Percentiles rank a stretch among this genome's conserved stretches.
Evolutionary conservation across 2,888 invertebrate species (phyloP).

Genomic region (Julus scandinavius): DNA sequence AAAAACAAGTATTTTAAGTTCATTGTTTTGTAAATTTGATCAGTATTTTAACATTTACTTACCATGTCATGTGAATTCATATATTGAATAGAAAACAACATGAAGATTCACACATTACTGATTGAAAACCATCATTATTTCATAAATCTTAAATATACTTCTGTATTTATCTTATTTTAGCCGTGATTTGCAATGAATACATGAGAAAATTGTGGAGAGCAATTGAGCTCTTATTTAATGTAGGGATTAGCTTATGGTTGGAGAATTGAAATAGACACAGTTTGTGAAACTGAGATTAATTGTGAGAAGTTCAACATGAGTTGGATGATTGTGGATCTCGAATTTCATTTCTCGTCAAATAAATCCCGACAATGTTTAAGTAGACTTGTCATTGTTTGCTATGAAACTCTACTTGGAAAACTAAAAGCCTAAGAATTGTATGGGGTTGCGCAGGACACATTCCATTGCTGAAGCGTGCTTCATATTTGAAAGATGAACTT

Average conservation of each 20-base stretch:
- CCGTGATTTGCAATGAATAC: too few species aligned
- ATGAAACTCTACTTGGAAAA: constrained; percentile 10
- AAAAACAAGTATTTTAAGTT: too few species aligned
- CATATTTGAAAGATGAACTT: background rate
- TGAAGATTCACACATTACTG: too few species aligned
- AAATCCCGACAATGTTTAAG: background rate
- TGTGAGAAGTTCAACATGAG: background rate
- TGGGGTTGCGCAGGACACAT: background rate
- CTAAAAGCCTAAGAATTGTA: background rate
- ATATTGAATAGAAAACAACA: too few species aligned
- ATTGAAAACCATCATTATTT: too few species aligned
- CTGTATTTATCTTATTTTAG: too few species aligned
- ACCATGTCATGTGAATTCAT: too few species aligned
- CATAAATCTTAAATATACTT: too few species aligned
- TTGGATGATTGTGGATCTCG: background rate
- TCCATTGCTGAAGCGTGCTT: background rate
- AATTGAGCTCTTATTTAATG: background rate
- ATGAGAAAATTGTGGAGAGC: too few species aligned
- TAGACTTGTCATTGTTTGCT: constrained; percentile 20
- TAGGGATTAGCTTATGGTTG: background rate
- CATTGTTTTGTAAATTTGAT: too few species aligned
- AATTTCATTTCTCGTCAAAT: constrained; percentile 30
- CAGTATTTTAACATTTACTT: too few species aligned
- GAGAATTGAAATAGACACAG: background rate
- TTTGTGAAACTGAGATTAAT: constrained; percentile 37